A percentile compares a stretch with the other conserved stretches of the same genome.
phyloP scores from a whole-genome alignment of 2,797 vertebrate genomes.

The Argya squamiceps region DNA sequence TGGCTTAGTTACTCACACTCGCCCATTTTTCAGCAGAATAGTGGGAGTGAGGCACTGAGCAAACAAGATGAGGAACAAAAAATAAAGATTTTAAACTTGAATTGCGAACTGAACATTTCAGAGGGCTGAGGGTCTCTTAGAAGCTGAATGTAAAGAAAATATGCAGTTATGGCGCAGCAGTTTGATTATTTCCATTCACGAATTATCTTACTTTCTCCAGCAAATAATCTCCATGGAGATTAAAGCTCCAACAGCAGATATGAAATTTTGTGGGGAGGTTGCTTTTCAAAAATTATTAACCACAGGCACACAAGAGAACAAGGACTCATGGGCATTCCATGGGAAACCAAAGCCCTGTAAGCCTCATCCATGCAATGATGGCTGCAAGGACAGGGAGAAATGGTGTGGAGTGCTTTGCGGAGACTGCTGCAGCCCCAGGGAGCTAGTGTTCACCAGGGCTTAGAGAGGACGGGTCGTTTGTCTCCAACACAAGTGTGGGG shows the following conservation, averaged over 20 bases:
- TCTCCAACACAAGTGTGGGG: accelerated
- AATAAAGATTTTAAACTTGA: background rate
- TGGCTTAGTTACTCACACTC: background rate
- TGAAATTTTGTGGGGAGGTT: background rate
- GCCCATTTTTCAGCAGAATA: background rate
- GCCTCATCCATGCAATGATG: accelerated
- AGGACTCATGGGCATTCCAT: background rate
- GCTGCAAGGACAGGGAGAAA: background rate
- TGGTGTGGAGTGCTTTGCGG: accelerated
- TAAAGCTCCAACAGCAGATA: conserved; percentile 12
- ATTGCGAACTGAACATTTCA: background rate
- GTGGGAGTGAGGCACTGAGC: conserved; percentile 5
- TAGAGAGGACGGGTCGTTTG: background rate
- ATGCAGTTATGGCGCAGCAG: background rate
- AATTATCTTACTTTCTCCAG: conserved; percentile 14
- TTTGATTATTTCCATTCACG: conserved; percentile 22
- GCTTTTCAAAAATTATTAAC: conserved; percentile 2
- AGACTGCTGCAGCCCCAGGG: background rate
- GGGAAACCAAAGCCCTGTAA: background rate
- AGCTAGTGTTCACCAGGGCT: accelerated
- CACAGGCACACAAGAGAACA: background rate
- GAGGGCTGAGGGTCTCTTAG: background rate
- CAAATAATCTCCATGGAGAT: conserved; percentile 23
- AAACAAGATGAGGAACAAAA: conserved; percentile 2
- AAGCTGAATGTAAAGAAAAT: conserved; percentile 23